Evolutionary conservation across 2,113 vertebrate species (phyloP).

Genomic region (Notiomystis cincta): DNA sequence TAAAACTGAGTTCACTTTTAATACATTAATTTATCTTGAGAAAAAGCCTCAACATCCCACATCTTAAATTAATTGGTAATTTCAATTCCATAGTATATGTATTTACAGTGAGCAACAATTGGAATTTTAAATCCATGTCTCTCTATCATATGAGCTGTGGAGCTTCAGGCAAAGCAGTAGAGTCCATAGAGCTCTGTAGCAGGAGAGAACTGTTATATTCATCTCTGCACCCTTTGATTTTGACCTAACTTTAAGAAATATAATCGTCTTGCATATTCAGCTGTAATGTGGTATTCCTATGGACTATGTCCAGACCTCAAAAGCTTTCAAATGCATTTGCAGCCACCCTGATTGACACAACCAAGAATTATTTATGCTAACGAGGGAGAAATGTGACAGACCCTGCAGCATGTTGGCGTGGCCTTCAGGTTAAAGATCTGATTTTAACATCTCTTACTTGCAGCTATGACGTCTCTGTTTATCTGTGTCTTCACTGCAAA

Average conservation of each 20-base stretch:
- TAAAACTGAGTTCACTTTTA: not conserved
- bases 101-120: not conserved
- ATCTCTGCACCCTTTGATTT: not conserved
- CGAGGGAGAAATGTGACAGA: not conserved
- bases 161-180: not conserved
- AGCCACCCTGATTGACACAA: not conserved
- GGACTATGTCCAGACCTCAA: accelerated
- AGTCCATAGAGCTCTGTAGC: not conserved
- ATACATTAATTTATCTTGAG: not conserved
- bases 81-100: not conserved
- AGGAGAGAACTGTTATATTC: not conserved
- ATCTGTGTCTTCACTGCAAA: not conserved
- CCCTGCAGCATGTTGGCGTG: accelerated
- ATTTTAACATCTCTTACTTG: not conserved
- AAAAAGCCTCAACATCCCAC: not conserved
- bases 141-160: not conserved
- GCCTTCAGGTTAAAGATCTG: not conserved
- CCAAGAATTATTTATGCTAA: not conserved
- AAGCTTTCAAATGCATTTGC: not conserved
- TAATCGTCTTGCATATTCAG: not conserved
- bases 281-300: not conserved
- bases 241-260: not conserved
- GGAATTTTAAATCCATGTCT: not conserved
- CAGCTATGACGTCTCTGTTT: not conserved
- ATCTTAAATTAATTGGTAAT: not conserved